Evolutionary conservation across 2,797 vertebrate species (phyloP), one percentile per base, ranked within the genome.

Genomic region (Sebastes cheni): DNA sequence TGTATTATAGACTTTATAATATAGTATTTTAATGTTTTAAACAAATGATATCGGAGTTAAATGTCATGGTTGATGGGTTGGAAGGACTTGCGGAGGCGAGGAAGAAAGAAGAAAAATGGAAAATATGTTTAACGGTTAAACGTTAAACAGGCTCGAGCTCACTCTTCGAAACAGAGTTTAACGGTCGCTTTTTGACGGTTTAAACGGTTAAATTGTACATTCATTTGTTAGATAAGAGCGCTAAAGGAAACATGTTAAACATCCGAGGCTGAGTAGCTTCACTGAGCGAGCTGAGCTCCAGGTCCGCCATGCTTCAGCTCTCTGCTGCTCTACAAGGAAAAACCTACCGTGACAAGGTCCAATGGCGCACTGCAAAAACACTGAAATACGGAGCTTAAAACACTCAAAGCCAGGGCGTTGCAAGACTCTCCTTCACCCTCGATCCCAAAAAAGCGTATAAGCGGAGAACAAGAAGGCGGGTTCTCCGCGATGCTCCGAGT

Each of bases 281-380:
- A 62, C 75, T 89, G 89, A 93, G 93, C 94, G 92, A 94, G 93
- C 93, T 90, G 92, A 94, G 93, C 93, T 90, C 91, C 91, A 81
- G 92, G 89, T 91, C 95, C 95, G 96, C 96, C 96, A 96, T 97
- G 93, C 95, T 95, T 90, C 86, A 82, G 88, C 89, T 82, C 83
- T 82, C 83, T 55, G 87, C 85, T 88, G 87, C 85, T 88, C 83
- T 46, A 88, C 79, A 65, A 91, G 92, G 88, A 92, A 90, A 94
- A 90, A 94, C 95, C 93, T 94, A 93, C 92, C 94, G 93, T 94
- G 90, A 93, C 94, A 83, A 93, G 93, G 91, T 95, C 95, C 93
- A 92, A 93, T 94, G 93, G 93, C 92, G 92, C 88, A 93, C 89
- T 94, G 91, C 90, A 90, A 91, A 83, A 91, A 83, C 88, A 71